A percentile compares a stretch with the other conserved stretches of the same genome.
Conservation (phyloP, 2,888 invertebrate species). For the Euplagia quadripunctaria region DNA sequence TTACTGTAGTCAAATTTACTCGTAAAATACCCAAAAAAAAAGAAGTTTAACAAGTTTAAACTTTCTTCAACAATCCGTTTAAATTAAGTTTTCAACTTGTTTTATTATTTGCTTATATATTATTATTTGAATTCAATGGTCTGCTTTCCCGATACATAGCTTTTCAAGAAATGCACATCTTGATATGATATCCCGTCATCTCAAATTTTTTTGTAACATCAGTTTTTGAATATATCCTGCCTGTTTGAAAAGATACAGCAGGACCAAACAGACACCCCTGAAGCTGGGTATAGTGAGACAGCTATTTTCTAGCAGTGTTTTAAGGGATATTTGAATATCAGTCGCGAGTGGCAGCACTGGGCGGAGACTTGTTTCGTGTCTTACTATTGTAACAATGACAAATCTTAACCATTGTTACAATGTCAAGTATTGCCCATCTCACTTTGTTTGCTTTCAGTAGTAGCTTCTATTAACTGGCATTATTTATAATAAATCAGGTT, state of each 20-base stretch:
- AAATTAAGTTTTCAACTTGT: neutral
- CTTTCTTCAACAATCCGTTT: too few relatives aligned
- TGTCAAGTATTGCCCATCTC: slow-evolving; percentile 65
- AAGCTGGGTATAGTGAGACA: slow-evolving; percentile 27
- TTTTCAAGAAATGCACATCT: neutral
- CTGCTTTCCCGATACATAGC: neutral
- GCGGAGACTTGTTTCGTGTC: slow-evolving; percentile 67
- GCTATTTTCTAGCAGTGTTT: slow-evolving; percentile 41
- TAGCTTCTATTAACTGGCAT: slow-evolving; percentile 45
- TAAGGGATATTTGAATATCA: slow-evolving; percentile 52
- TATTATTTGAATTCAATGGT: neutral
- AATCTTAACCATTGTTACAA: slow-evolving; percentile 70
- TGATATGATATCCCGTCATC: neutral
- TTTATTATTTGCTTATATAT: neutral
- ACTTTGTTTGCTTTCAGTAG: slow-evolving; percentile 77
- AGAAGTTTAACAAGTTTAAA: neutral
- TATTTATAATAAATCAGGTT: neutral
- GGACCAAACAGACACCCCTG: neutral
- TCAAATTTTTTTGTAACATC: neutral
- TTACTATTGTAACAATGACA: slow-evolving; percentile 65
- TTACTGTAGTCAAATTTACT: neutral
- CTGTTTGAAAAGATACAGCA: neutral
- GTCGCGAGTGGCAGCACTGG: slow-evolving; percentile 58
- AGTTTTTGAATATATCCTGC: neutral
- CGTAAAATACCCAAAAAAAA: neutral